phyloP scores from a whole-genome alignment of 2,888 invertebrate species.

The Ariolimax columbianus region DNA sequence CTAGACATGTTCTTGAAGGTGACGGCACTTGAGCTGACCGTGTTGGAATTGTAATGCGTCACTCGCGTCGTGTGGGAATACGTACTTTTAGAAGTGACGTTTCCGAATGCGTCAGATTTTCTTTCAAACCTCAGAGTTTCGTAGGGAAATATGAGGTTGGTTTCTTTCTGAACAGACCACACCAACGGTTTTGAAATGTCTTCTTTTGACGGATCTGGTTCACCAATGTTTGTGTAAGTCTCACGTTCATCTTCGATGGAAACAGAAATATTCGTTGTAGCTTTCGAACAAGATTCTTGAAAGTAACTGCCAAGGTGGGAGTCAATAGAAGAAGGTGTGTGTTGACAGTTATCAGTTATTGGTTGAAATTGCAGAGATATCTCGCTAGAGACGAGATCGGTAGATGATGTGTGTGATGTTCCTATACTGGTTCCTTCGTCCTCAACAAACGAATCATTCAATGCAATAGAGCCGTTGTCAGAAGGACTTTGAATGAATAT shows the following conservation, averaged over 20 bases:
- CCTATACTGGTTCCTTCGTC: neutral
- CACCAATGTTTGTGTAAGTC: neutral
- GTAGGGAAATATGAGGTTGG: neutral
- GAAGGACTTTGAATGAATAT: too few species aligned
- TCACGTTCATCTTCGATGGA: neutral
- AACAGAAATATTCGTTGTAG: neutral
- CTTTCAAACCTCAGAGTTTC: constrained; percentile 16
- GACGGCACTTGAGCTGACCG: neutral
- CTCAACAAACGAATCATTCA: neutral
- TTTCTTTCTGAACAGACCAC: neutral
- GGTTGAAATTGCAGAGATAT: too few species aligned
- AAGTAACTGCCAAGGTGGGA: neutral
- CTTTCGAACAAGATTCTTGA: neutral
- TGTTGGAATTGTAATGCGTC: neutral
- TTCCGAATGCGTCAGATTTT: constrained; percentile 10
- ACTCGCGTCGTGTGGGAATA: neutral
- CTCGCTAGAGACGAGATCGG: neutral
- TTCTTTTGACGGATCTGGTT: neutral
- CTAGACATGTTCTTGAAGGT: neutral
- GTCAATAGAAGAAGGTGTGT: neutral
- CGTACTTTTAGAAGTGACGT: neutral
- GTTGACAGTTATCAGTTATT: too few species aligned
- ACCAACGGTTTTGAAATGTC: neutral
- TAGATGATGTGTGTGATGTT: neutral
- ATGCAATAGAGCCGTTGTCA: neutral